phyloP scores from a whole-genome alignment of 2,113 vertebrate genomes.

The Alosa alosa region DNA sequence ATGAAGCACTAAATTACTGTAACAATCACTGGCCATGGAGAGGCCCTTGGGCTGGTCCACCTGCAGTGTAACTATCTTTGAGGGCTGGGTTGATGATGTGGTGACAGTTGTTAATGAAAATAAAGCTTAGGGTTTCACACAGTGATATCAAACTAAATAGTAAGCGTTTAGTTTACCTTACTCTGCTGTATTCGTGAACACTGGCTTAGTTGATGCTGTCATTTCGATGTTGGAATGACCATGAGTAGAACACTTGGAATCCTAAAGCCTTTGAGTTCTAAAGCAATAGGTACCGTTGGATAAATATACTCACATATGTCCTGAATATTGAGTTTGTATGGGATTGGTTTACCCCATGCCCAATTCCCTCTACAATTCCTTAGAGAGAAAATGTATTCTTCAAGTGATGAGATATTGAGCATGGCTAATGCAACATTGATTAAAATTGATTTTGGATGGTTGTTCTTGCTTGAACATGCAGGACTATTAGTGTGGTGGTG shows the following conservation, averaged over 20 bases:
- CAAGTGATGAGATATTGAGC: conserved; percentile 11
- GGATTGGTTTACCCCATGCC: background rate
- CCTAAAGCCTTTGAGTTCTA: too few species aligned
- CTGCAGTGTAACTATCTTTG: background rate
- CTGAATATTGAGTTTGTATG: background rate
- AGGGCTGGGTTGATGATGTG: background rate
- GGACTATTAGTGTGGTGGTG: background rate
- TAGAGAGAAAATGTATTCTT: background rate
- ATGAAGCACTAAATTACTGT: background rate
- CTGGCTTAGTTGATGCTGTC: background rate
- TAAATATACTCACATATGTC: background rate
- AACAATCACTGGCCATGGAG: background rate
- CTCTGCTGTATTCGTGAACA: background rate
- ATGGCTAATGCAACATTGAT: conserved; percentile 7
- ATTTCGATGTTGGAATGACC: background rate
- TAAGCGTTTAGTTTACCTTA: background rate
- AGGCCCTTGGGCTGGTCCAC: background rate
- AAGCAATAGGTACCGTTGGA: background rate
- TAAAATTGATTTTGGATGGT: conserved; percentile 9
- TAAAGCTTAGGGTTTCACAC: background rate
- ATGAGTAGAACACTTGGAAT: background rate
- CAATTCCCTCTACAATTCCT: background rate
- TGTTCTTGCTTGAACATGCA: background rate
- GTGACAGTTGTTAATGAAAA: background rate
- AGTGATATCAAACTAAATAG: background rate